Evolutionary conservation across 2,113 vertebrate species (phyloP), one percentile per base, ranked within the genome.

Genomic region (Myanophis thanlyinensis): DNA sequence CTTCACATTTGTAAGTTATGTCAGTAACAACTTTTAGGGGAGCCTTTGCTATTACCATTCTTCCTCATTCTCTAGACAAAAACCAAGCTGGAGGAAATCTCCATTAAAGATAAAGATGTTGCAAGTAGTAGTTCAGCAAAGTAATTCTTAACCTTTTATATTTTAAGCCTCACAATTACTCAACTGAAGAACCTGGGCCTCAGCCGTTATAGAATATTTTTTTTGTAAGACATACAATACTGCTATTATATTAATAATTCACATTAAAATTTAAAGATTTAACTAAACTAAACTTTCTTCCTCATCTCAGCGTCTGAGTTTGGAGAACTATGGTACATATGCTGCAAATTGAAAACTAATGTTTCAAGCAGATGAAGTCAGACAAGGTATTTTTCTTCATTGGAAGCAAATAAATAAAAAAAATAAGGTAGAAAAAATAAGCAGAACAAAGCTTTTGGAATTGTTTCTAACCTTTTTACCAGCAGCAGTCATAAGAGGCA

Each of bases 71-170:
- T 73, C 62, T 51, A 44, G 4, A 48, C 35, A 59, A 80, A 73
- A 48, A 25, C 18, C 54, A 62, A 67, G 15, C 44, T 0, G 91
- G 44, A 1, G 93, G 67, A 53, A 89, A 20, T 85, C 9, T 20
- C 49, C 30, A 25, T 30, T 1, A 35, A 18, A 0, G 0, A 20
- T 89, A n/a, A n/a, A n/a, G n/a, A 53, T 48, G 44, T 59, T 48
- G 6, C 84, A 40, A 80, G 67, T 40, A 20, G 35, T 80, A 80
- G 18, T 40, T 40, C 35, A 80, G 67, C 35, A 80, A 80, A 80
- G 35, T 40, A 80, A 80, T 80, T 40, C 35, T 80, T 20, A 80
- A 80, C 15, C 67, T 80, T 80, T 80, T 40, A 22, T 80, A 6
- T 40, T 40, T 40, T 80, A 80, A 80, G 5, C n/a, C n/a, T 80